These are phyloP conservation scores for Gallirallus australis DNA, from an alignment of 2,797 vertebrate genomes.

Conservation along the genomic window DNA sequence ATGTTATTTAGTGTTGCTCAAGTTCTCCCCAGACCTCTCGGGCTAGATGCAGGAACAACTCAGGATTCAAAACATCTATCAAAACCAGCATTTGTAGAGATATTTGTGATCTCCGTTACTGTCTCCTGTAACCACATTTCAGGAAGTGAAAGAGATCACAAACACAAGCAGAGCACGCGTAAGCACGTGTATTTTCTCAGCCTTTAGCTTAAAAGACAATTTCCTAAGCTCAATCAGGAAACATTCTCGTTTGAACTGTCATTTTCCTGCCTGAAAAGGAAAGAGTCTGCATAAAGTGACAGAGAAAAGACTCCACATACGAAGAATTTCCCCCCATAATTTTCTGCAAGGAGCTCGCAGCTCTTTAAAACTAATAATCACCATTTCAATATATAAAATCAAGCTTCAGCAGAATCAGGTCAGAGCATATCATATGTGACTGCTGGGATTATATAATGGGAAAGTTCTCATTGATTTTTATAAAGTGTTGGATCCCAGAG, in stretches of 20 bases:
- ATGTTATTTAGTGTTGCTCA: not conserved
- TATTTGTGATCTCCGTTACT: not conserved
- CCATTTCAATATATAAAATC: conserved; percentile 71
- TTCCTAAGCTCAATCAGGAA: not conserved
- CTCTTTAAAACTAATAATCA: conserved; percentile 74
- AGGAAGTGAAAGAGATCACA: not conserved
- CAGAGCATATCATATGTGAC: conserved; percentile 28
- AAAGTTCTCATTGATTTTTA: conserved; percentile 68
- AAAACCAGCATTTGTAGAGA: not conserved
- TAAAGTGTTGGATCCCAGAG: conserved; percentile 57
- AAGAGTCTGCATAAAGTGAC: conserved; percentile 31
- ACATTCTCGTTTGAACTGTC: not conserved
- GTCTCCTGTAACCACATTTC: not conserved
- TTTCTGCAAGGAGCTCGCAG: conserved; percentile 48
- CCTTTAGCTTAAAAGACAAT: not conserved
- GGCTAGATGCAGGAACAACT: not conserved
- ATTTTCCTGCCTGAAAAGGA: conserved; percentile 34
- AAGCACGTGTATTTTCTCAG: not conserved
- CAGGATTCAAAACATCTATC: not conserved
- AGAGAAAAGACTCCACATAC: not conserved
- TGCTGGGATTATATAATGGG: conserved; percentile 68
- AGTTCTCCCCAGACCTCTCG: not conserved
- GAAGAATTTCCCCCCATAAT: conserved; percentile 40
- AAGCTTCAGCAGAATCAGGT: conserved; percentile 55
- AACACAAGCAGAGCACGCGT: not conserved